Evolutionary conservation across 30 jellyfish, hydroid and myxozoan genomes (phyloP).

Genomic region (Mastigias papua): DNA sequence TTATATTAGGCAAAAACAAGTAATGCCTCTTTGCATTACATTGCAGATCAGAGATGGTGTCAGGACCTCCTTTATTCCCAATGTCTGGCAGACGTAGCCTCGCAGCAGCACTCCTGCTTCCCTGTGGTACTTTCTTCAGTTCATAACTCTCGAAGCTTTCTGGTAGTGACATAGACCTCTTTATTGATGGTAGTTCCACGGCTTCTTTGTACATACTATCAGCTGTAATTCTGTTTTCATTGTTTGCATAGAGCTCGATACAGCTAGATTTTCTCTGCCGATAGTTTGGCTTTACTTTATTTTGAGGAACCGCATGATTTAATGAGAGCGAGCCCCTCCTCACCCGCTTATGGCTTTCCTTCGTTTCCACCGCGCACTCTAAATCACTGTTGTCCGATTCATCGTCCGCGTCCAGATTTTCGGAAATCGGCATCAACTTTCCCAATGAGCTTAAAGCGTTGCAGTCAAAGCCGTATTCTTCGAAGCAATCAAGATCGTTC

Average conservation of each 20-base stretch:
- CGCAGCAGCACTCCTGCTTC: slow-evolving; percentile 71
- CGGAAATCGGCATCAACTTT: slow-evolving; percentile 53
- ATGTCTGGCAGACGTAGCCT: slow-evolving; percentile 67
- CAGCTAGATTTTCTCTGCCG: slow-evolving; percentile 68
- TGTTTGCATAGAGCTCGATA: slow-evolving; percentile 44
- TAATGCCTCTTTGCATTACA: slow-evolving; percentile 12
- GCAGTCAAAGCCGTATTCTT: neutral
- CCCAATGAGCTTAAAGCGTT: slow-evolving; percentile 2
- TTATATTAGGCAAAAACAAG: slow-evolving; percentile 51
- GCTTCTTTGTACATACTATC: neutral
- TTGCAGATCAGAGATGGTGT: neutral
- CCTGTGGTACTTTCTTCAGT: slow-evolving; percentile 36
- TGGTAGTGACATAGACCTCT: slow-evolving; percentile 72
- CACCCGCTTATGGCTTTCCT: neutral
- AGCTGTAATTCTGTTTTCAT: neutral
- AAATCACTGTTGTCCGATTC: slow-evolving; percentile 66
- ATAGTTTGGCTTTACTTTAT: slow-evolving; percentile 15
- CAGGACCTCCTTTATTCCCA: slow-evolving; percentile 9
- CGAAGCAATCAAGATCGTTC: neutral
- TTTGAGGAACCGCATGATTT: slow-evolving; percentile 2
- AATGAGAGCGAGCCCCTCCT: slow-evolving; percentile 28
- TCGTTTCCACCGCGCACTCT: slow-evolving; percentile 17
- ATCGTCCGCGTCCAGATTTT: slow-evolving; percentile 73
- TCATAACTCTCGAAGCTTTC: slow-evolving; percentile 57
- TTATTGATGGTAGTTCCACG: slow-evolving; percentile 38